These are phyloP conservation scores for Chrysemys picta DNA, from an alignment of 2,113 vertebrate species.

Conservation along the genomic window DNA sequence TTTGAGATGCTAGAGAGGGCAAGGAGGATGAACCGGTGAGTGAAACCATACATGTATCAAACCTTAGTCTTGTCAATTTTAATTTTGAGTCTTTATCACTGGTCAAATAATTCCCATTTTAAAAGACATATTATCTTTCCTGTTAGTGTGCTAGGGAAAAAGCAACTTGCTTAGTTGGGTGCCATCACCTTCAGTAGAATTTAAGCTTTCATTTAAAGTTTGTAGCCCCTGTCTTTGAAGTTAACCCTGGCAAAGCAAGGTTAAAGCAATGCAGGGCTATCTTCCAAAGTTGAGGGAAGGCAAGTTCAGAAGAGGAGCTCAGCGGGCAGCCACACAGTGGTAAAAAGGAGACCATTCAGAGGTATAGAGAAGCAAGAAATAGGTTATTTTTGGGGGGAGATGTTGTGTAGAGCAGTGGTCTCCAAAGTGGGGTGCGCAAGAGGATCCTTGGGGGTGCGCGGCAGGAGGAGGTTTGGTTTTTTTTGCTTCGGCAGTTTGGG, in stretches of 20 bases:
- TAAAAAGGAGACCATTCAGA: not conserved
- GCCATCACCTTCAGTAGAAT: not conserved
- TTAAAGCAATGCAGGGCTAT: not conserved
- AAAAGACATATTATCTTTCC: not conserved
- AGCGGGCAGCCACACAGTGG: not conserved
- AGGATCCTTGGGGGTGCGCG: too few relatives aligned
- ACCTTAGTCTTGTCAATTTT: not conserved
- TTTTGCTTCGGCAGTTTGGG: too few relatives aligned
- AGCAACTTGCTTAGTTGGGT: not conserved
- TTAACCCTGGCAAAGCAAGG: not conserved
- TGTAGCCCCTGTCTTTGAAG: not conserved
- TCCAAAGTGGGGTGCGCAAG: too few relatives aligned
- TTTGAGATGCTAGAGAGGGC: constrained; percentile 98
- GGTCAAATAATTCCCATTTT: not conserved
- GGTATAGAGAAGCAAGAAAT: not conserved
- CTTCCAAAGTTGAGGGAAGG: not conserved
- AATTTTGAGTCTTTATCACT: not conserved
- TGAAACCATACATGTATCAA: not conserved
- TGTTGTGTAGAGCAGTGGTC: not conserved
- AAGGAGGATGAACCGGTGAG: constrained; percentile 93
- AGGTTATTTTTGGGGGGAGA: not conserved
- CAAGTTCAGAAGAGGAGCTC: not conserved
- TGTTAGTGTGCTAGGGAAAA: not conserved
- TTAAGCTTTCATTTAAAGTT: not conserved
- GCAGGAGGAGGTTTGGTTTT: too few relatives aligned